phyloP scores from a whole-genome alignment of 2,113 vertebrate genomes.

The Carassius carassius region DNA sequence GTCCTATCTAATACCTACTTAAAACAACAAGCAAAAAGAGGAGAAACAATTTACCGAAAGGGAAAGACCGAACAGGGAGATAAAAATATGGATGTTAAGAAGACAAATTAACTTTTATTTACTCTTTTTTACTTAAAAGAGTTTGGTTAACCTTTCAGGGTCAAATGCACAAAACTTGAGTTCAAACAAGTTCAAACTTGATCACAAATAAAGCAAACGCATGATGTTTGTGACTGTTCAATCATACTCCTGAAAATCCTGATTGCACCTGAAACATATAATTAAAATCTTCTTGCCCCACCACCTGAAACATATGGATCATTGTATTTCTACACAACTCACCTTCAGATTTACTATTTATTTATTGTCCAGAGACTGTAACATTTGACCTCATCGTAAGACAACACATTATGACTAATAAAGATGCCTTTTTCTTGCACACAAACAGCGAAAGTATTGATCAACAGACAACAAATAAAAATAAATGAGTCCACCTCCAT shows the following conservation, averaged over 20 bases:
- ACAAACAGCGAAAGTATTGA: slow-evolving; percentile 27
- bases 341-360: not conserved
- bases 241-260: not conserved
- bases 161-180: not conserved
- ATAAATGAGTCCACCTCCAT: slow-evolving; percentile 1
- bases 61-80: not conserved
- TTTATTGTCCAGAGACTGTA: not conserved
- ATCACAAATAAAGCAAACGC: not conserved
- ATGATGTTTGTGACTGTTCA: not conserved
- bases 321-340: not conserved
- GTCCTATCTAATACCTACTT: slow-evolving; percentile 53
- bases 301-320: not conserved
- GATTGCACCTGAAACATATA: slow-evolving; percentile 7
- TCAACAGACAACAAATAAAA: slow-evolving; percentile 1
- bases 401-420: slow-evolving; percentile 23
- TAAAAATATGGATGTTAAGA: not conserved
- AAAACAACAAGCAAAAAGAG: slow-evolving; percentile 42
- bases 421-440: not conserved
- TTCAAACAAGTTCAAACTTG: slow-evolving; percentile 12
- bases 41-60: not conserved
- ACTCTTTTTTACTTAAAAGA: not conserved
- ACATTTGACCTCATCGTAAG: slow-evolving; percentile 16
- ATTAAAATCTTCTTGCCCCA: not conserved
- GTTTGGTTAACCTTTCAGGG: not conserved
- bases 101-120: not conserved